Base-by-base conservation (phyloP, 2,113 vertebrate species). In the Zosterops japonicus region DNA sequence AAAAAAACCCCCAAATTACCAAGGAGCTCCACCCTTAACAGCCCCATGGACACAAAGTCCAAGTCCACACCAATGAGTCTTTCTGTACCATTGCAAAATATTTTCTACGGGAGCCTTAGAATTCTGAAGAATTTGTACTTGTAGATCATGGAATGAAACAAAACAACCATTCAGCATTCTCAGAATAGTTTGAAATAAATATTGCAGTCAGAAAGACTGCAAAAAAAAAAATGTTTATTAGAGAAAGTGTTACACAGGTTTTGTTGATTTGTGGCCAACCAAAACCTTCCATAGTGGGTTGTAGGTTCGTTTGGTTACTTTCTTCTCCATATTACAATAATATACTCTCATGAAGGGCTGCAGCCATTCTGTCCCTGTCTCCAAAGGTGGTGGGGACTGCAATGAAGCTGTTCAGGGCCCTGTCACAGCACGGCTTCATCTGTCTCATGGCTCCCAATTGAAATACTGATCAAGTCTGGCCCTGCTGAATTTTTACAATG, bases 391-490 rank as follows among this genome's bases (percentile, higher is more conserved):
- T 16, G 42, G 14, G 33, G 86, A 53, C 18, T 72, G 41, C 52
- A 44, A 53, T 41, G 49, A 46, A 41, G 50, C 16, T 59, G 13
- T 27, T 79, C 49, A 31, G 33, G 29, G 28, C 47, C 19, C 86
- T 53, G 44, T 33, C 72, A 90, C 79, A 93, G 71, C 59, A 47
- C 52, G 29, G 5, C 42, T 70, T 82, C 67, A 16, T 22, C 28
- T 64, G 14, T 47, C 71, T 74, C 7, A 2, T 55, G 36, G 76
- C 42, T 96, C 68, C 82, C 60, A 60, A 7, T 46, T 59, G 36
- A 86, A 90, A 83, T 15, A 81, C 83, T 72, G 76, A 90, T 91
- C 59, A 60, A 95, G 71, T 74, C 56, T 67, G 64, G 86, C 72
- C 72, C 69, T 57, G 57, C 72, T 89, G 72, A 56, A 81, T 81